A percentile compares a stretch with the other conserved stretches of the same genome.
Conservation (phyloP, 2,113 vertebrate genomes). For the Oryzias javanicus region DNA sequence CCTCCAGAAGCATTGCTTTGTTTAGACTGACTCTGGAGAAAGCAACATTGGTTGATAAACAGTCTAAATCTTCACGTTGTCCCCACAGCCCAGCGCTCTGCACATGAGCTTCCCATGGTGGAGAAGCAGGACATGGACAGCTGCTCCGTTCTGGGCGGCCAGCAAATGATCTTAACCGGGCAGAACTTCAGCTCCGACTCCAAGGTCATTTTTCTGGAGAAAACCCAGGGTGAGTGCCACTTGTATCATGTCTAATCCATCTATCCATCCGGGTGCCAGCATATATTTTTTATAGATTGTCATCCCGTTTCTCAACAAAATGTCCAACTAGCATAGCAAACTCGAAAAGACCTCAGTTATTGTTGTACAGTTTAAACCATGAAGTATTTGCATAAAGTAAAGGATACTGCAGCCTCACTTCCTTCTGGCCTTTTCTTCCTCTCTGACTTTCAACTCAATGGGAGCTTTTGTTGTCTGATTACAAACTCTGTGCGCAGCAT, state of each 20-base stretch:
- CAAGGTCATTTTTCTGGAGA: conserved; percentile 94
- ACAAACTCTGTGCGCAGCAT: conserved; percentile 6
- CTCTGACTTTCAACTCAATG: conserved; percentile 14
- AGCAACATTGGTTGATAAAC: conserved; percentile 1
- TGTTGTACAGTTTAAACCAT: conserved; percentile 3
- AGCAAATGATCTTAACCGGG: conserved; percentile 96
- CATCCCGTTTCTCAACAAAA: too few relatives aligned
- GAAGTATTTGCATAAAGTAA: conserved; percentile 48
- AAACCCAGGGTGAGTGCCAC: conserved; percentile 85
- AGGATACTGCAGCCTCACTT: conserved; percentile 43
- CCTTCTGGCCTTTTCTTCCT: conserved; percentile 43
- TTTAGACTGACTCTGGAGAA: background rate
- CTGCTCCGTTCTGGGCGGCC: conserved; percentile 93
- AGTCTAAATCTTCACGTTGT: conserved; percentile 27
- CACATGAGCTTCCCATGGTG: conserved; percentile 97
- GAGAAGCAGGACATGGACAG: conserved; percentile 94
- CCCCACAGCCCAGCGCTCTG: conserved; percentile 90
- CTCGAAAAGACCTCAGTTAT: too few relatives aligned
- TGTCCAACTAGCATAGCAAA: too few relatives aligned
- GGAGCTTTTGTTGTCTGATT: conserved; percentile 23
- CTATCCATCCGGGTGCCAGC: too few relatives aligned
- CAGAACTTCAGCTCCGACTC: conserved; percentile 98
- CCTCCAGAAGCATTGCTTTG: too few relatives aligned
- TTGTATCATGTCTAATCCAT: background rate
- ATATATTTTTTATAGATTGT: background rate